Evolutionary conservation across 2,888 invertebrate species (phyloP), one percentile per base, ranked within the genome.

Genomic region (Odontomyia ornata): DNA sequence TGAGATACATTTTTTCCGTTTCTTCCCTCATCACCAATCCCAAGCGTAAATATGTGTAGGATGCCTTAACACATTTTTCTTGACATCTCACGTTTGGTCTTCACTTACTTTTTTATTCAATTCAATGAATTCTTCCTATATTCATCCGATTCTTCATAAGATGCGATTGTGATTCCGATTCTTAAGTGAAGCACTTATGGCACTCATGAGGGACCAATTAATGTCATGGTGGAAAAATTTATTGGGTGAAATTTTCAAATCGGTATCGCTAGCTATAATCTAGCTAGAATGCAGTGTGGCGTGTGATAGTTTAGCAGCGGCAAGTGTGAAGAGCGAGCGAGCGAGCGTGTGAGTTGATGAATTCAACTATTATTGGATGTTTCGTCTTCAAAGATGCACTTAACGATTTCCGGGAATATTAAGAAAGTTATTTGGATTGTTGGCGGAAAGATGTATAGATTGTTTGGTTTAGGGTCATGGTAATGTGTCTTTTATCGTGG

Each of bases 191-290:
- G 52, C 69, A 77, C 62, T 47, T 56, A 57, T 30, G 27, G 56
- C 76, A 78, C 71, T 78, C 78, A 78, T 78, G 78, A 77, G 78
- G 77, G 78, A 76, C 77, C 78, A 78, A 78, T 78, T 76, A 78
- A 78, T 78, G 78, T 77, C 78, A 78, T 36, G 27, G 18, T 57
- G 36, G 15, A 52, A 36, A 73, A 57, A 73, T 73, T 73, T 73
- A 73, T 57, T 57, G 36, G 43, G 43, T 57, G 73, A 73, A 73
- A 73, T 73, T 73, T 69, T 60, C 57, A 60, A 73, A 57, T 73
- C 73, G 60, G 23, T 57, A 73, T 73, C 57, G 60, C 18, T 43
- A n/a, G 28, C 64, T 3, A 30, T 27, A 23, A 52, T 71, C 52
- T 13, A 36, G 71, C 7, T 9, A 25, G 52, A 47, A 71, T 52